A percentile compares a stretch with the other conserved stretches of the same genome.
These are phyloP conservation scores for Teleiodes luculella DNA, from an alignment of 2,888 invertebrate species.

Conservation along the genomic window DNA sequence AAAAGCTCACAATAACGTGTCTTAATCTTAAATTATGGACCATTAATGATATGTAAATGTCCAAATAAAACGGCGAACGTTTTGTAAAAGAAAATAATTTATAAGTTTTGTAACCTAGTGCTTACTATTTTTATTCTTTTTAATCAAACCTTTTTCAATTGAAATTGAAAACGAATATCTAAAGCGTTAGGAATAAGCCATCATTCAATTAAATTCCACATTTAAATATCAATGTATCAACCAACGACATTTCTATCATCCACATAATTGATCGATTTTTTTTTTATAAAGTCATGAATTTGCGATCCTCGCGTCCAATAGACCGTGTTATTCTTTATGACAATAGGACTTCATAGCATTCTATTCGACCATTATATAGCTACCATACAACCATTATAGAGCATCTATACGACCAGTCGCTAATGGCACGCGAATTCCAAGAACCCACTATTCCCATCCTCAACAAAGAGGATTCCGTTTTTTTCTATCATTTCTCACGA, in stretches of 20 bases:
- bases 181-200: neutral
- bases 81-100: too few relatives aligned
- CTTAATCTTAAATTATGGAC: too few relatives aligned
- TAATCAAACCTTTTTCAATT: too few relatives aligned
- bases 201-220: neutral
- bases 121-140: too few relatives aligned
- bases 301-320: slow-evolving; percentile 2
- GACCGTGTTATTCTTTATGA: slow-evolving; percentile 29
- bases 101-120: too few relatives aligned
- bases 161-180: neutral
- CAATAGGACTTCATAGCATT: slow-evolving; percentile 31
- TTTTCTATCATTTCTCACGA: slow-evolving; percentile 62
- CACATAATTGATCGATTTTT: neutral
- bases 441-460: slow-evolving; percentile 69
- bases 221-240: neutral
- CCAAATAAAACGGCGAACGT: too few relatives aligned
- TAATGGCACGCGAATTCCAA: slow-evolving; percentile 72
- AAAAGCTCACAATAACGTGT: too few relatives aligned
- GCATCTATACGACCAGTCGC: neutral
- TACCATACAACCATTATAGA: slow-evolving; percentile 1
- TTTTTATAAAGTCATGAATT: neutral
- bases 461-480: slow-evolving; percentile 53
- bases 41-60: too few relatives aligned
- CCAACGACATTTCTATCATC: neutral
- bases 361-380: neutral